Evolutionary conservation across 2,113 vertebrate genomes (phyloP), one percentile per base, ranked within the genome.

Genomic region (Illadopsis cleaveri): DNA sequence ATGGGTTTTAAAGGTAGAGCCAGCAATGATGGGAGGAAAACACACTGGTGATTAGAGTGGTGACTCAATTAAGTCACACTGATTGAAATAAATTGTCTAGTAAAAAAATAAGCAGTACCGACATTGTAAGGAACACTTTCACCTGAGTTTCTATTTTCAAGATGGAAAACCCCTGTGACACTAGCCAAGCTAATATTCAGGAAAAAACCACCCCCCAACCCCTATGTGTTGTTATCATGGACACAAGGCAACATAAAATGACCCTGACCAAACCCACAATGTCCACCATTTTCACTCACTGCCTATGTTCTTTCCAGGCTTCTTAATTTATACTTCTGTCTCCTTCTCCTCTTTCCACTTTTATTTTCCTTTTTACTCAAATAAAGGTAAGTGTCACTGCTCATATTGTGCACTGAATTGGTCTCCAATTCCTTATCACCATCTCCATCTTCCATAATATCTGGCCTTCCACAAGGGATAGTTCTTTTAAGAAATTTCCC

Each of bases 131-230:
- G 24, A 54, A 19, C 11, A 13, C 2, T 80, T 82, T 79, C 31
- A 65, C 10, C 9, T 30, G 21, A 37, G 27, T 47, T 76, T 65
- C 22, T 61, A 3, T 11, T 25, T 5, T 42, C 40, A 51, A 69
- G 18, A 33, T 79, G 22, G 23, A 81, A 82, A 94, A 65, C 7
- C 11, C 11, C 6, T 42, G n/a, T 69, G 17, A 40, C 35, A 9
- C 10, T 70, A 75, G 12, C 6, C 30, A 25, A 30, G 12, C 13
- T 66, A 91, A 72, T 66, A 70, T 48, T 33, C 42, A 76, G 18
- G 8, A 9, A 45, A 35, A n/a, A 66, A 2, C 5, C 5, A 31
- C 22, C 6, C 4, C 4, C 10, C 56, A 64, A 37, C 0, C 0
- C 27, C 6, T 33, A 9, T 40, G 11, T 57, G 35, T 35, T 42